Evolutionary conservation across 2,113 vertebrate species (phyloP).

Genomic region (Sebastes schlegelii): DNA sequence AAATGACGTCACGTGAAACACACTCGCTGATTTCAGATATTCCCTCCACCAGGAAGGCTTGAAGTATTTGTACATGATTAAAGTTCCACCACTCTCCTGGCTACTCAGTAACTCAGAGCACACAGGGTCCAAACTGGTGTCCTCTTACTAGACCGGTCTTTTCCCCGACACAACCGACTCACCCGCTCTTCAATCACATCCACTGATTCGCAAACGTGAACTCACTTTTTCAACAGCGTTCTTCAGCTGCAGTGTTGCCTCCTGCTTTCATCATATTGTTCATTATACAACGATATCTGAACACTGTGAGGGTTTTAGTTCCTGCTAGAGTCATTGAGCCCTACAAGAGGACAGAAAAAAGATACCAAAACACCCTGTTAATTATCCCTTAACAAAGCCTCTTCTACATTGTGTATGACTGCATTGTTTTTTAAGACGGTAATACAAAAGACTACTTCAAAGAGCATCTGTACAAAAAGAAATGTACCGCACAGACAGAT

Average conservation of each 20-base stretch:
- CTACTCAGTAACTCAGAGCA: constrained; percentile 69
- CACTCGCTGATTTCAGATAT: background rate
- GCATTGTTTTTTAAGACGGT: background rate
- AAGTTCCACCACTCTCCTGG: constrained; percentile 55
- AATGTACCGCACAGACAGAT: constrained; percentile 7
- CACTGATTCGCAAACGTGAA: background rate
- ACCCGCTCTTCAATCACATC: background rate
- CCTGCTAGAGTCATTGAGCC: background rate
- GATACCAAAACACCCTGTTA: background rate
- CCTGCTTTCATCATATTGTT: constrained; percentile 9
- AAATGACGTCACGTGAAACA: background rate
- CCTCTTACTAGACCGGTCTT: background rate
- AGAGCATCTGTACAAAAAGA: constrained; percentile 1
- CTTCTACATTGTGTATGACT: background rate
- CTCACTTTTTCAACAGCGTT: background rate
- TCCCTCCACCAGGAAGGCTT: background rate
- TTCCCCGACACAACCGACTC: background rate
- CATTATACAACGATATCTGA: background rate
- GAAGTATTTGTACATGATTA: constrained; percentile 33
- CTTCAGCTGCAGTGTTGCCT: background rate
- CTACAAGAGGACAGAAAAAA: background rate
- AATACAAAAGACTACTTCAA: background rate
- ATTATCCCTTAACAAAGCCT: constrained; percentile 1
- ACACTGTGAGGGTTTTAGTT: background rate
- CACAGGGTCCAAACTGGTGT: background rate